A percentile compares a stretch with the other conserved stretches of the same genome.
Evolutionary conservation across 30 jellyfish, hydroid and myxozoan genomes (phyloP).

Genomic region (Cassiopea xamachana): DNA sequence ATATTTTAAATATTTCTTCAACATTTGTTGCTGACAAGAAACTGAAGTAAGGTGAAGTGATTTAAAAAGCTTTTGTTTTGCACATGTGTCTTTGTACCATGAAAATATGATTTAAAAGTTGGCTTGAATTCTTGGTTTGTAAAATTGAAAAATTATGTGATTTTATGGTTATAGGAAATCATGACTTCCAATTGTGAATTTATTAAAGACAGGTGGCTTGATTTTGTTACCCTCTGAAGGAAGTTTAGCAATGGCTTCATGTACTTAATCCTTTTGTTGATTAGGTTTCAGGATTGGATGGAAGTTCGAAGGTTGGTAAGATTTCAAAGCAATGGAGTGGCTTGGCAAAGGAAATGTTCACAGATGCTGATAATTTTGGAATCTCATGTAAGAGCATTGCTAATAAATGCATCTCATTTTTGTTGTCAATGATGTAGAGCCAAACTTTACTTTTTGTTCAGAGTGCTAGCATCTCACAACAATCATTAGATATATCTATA

Average conservation of each 20-base stretch:
- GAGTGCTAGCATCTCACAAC: too few relatives aligned
- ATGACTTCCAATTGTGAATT: too few relatives aligned
- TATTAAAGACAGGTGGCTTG: not conserved
- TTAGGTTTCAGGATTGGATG: constrained; percentile 92
- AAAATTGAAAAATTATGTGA: too few relatives aligned
- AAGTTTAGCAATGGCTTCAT: not conserved
- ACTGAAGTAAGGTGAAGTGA: too few relatives aligned
- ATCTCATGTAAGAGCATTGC: constrained; percentile 76
- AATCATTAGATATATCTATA: too few relatives aligned
- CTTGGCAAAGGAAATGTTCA: constrained; percentile 82
- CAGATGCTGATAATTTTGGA: constrained; percentile 99
- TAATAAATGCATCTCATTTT: not conserved
- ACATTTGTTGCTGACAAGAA: too few relatives aligned
- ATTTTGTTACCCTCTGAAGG: not conserved
- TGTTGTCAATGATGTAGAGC: not conserved
- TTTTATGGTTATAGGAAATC: too few relatives aligned
- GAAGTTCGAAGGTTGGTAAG: constrained; percentile 88
- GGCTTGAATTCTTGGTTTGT: too few relatives aligned
- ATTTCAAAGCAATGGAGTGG: constrained; percentile 99
- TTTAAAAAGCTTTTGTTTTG: too few relatives aligned
- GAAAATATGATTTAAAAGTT: too few relatives aligned
- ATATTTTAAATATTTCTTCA: too few relatives aligned
- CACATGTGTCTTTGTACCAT: too few relatives aligned
- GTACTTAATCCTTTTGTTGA: not conserved
- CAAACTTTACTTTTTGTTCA: not conserved